Conservation (phyloP, 2,113 vertebrate genomes). For the Esox niger region DNA sequence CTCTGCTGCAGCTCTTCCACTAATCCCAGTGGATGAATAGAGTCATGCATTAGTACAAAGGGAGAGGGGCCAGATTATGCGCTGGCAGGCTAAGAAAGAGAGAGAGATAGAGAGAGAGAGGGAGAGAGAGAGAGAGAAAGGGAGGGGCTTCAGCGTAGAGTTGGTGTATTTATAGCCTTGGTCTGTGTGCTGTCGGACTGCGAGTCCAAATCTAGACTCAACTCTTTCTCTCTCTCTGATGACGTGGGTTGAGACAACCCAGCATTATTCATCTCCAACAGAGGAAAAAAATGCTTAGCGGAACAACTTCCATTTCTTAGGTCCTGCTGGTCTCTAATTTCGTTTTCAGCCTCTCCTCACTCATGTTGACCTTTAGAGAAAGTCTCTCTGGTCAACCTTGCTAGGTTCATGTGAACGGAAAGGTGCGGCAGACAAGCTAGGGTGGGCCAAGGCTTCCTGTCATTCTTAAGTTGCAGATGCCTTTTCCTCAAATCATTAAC, state of each 20-base stretch:
- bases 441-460: conserved; percentile 64
- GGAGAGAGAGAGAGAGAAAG: conserved; percentile 7
- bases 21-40: conserved; percentile 39
- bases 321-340: not conserved
- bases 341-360: conserved; percentile 31
- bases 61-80: not conserved
- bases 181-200: not conserved
- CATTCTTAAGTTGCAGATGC: conserved; percentile 56
- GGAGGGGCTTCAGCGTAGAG: conserved; percentile 1
- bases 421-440: conserved; percentile 52
- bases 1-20: conserved; percentile 11
- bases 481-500: conserved; percentile 60
- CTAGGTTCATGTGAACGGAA: conserved; percentile 69
- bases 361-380: not conserved
- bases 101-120: too few species aligned
- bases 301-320: not conserved
- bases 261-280: not conserved
- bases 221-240: not conserved
- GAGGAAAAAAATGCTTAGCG: not conserved
- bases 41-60: conserved; percentile 18
- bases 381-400: not conserved
- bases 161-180: conserved; percentile 11
- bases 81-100: not conserved
- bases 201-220: not conserved
- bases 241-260: not conserved